phyloP scores from a whole-genome alignment of 2,797 vertebrate genomes.

The Myripristis jacobus region DNA sequence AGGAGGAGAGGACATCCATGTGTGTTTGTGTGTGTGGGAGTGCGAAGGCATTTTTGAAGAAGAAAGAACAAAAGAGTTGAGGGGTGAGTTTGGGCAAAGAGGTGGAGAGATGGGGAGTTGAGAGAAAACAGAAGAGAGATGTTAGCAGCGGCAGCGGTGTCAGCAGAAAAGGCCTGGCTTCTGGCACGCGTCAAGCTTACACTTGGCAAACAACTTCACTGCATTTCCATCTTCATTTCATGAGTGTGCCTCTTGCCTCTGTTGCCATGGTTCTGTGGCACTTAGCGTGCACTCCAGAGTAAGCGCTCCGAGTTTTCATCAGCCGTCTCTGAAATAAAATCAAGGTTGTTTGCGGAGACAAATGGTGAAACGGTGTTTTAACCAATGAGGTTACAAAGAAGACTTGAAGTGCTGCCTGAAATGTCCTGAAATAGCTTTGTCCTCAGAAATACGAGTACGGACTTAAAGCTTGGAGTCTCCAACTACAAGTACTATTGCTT shows the following conservation, averaged over 20 bases:
- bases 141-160: constrained; percentile 44
- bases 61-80: constrained; percentile 22
- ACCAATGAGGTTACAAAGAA: background rate
- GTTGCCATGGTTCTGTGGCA: constrained; percentile 50
- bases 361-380: background rate
- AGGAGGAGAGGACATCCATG: too few relatives aligned
- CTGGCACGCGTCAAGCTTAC: constrained; percentile 45
- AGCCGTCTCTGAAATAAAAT: constrained; percentile 31
- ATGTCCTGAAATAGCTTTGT: background rate
- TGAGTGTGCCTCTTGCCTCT: constrained; percentile 30
- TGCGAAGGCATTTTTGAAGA: constrained; percentile 15
- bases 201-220: constrained; percentile 56
- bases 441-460: background rate
- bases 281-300: constrained; percentile 17
- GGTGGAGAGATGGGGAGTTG: constrained; percentile 39
- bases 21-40: background rate
- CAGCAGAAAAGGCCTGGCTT: constrained; percentile 50
- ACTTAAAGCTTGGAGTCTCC: background rate
- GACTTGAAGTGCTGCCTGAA: background rate
- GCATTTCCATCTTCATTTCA: constrained; percentile 52
- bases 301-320: constrained; percentile 1
- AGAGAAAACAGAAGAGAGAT: constrained; percentile 42
- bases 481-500: too few relatives aligned
- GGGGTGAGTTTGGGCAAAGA: constrained; percentile 48
- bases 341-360: constrained; percentile 14